Evolutionary conservation across 1,140 invertebrate species (phyloP), one percentile per base, ranked within the genome.

Genomic region (Berghia stephanieae): DNA sequence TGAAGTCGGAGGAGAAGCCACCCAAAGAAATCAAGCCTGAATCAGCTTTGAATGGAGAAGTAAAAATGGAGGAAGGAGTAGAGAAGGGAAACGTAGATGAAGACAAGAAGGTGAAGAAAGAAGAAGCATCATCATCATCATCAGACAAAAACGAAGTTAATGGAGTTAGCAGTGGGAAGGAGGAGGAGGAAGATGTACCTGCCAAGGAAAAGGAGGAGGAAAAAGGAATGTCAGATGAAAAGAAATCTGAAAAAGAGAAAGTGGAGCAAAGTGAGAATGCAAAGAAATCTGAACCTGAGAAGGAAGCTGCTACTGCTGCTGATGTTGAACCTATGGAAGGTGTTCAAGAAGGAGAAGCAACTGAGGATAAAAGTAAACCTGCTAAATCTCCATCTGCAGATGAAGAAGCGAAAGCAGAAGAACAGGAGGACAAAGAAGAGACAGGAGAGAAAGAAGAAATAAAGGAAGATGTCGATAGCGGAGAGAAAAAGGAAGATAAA

Each of bases 171-270:
- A 74, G 60, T 78, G 44, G 80, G 81, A 78, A 83, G 75, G 83
- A 82, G 78, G 81, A 83, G 75, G 78, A 82, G 38, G 78, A 80
- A 81, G 76, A 81, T 60, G 80, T 83, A 81, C 67, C 80, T 60
- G 66, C 74, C 38, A 72, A 75, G 21, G 75, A 78, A 46, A 77
- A 81, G 8, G 79, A 70, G 38, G 77, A 83, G 77, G 70, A 75
- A 8, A 55, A 83, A 71, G 85, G 84, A 44, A 77, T 78, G n/a
- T 66, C 60, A 52, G 78, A 79, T 68, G 63, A 72, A 21, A 76
- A 75, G 55, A 78, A 77, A 44, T 60, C 79, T 16, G 75, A 63
- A 60, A 55, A 76, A 52, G 42, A 27, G 55, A 52, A 78, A 31
- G 21, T 42, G 68, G 71, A 77, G 69, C 79, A 71, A 68, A 77